A percentile compares a stretch with the other conserved stretches of the same genome.
Evolutionary conservation across 2,888 invertebrate species (phyloP).

Genomic region (Mamestra brassicae): DNA sequence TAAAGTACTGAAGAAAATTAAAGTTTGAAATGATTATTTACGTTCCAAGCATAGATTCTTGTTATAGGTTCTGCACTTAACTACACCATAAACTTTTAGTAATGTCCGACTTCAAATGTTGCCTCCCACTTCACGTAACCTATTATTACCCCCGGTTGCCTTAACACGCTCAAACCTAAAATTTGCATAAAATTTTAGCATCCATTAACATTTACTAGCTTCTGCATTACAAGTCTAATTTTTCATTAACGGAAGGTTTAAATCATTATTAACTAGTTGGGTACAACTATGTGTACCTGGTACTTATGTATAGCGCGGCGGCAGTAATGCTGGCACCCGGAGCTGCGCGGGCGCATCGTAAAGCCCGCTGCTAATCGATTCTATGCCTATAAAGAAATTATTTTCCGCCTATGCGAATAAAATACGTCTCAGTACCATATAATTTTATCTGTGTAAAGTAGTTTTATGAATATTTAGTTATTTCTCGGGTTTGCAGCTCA

Average conservation of each 20-base stretch:
- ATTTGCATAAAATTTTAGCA: conserved; percentile 58
- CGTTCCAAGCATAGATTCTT: conserved; percentile 2
- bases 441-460: conserved; percentile 67
- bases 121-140: conserved; percentile 16
- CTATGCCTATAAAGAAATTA: conserved; percentile 79
- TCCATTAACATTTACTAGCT: conserved; percentile 47
- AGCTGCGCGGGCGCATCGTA: conserved; percentile 72
- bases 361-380: conserved; percentile 78
- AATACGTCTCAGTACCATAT: conserved; percentile 66
- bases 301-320: conserved; percentile 45
- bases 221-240: conserved; percentile 36
- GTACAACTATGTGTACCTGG: conserved; percentile 42
- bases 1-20: not conserved
- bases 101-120: conserved; percentile 39
- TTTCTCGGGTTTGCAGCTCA: conserved; percentile 38
- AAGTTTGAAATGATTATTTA: not conserved
- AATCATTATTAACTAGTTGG: conserved; percentile 53
- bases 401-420: conserved; percentile 74
- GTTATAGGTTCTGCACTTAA: conserved; percentile 8
- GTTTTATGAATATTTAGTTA: conserved; percentile 63
- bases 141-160: conserved; percentile 29
- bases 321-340: conserved; percentile 67
- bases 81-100: conserved; percentile 27
- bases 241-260: conserved; percentile 58
- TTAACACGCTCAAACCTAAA: conserved; percentile 35